A percentile compares a stretch with the other conserved stretches of the same genome.
These are phyloP conservation scores for Pterostichus madidus DNA, from an alignment of 2,888 invertebrate species.

Conservation along the genomic window DNA sequence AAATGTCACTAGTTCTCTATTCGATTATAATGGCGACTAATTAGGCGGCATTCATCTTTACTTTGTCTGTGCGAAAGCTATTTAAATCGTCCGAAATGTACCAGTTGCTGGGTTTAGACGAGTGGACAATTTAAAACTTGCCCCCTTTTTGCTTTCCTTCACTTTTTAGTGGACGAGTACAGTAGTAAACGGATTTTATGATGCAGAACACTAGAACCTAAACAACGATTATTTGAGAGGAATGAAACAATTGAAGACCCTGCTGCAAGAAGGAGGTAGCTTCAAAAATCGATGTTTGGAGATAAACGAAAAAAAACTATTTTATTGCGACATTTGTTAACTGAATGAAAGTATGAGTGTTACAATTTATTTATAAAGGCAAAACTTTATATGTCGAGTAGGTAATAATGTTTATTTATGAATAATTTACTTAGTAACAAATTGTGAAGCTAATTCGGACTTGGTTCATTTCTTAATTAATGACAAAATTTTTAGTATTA, in stretches of 20 bases:
- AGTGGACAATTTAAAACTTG: constrained; percentile 14
- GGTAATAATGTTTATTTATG: too few relatives aligned
- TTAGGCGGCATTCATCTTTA: constrained; percentile 70
- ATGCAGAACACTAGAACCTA: constrained; percentile 9
- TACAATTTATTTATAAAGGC: too few relatives aligned
- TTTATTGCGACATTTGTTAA: too few relatives aligned
- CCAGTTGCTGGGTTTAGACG: constrained; percentile 2
- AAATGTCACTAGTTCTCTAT: constrained; percentile 65
- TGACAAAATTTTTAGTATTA: too few relatives aligned
- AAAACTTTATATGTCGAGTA: too few relatives aligned
- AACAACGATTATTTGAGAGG: not conserved
- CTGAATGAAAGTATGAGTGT: too few relatives aligned
- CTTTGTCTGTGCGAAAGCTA: constrained; percentile 51
- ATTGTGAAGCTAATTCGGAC: too few relatives aligned
- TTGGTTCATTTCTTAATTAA: too few relatives aligned
- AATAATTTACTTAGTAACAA: too few relatives aligned
- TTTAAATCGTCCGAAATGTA: not conserved
- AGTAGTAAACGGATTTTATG: constrained; percentile 9
- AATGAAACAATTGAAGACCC: not conserved
- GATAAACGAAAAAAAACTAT: too few relatives aligned
- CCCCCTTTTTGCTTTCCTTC: constrained; percentile 2
- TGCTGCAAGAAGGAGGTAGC: too few relatives aligned
- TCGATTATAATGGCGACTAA: constrained; percentile 69
- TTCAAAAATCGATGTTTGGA: too few relatives aligned
- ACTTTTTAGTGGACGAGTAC: not conserved